Base-by-base conservation (phyloP, 2,113 vertebrate genomes). In the Semnopithecus entellus region DNA sequence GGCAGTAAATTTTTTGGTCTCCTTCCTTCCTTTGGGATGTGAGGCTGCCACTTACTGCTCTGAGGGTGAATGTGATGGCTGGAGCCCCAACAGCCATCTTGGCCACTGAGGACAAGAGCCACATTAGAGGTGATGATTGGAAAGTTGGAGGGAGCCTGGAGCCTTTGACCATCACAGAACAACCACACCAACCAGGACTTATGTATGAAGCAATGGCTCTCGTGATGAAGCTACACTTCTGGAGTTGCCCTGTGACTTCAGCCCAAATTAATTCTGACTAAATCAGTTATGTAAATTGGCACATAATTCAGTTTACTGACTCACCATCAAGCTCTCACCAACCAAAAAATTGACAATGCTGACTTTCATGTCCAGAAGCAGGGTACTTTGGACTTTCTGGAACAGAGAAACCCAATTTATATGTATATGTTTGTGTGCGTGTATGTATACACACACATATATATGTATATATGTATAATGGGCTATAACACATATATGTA, bases 181-280 rank as follows among this genome's bases (percentile, higher is more conserved):
- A 43, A 57, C 3, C 38, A 18, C 4, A 2, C 14, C 30, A 40
- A 35, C 23, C 13, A 45, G 40, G 38, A 70, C 83, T 12, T 78
- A 25, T 0, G 8, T 2, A 1, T 1, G 27, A 59, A 70, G 66
- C 35, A 50, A 14, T 20, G 64, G 2, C 13, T 27, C 23, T 48
- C 25, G 5, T 0, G 23, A 68, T 8, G 3, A 40, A n/a, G 20
- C 61, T 52, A 14, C 22, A 30, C 23, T 38, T 61, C 50, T 35
- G 18, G 7, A 18, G 16, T 66, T 50, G 61, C 22, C 83, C 18
- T 35, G 1, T 43, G 27, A 64, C 5, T 55, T 38, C 30, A 75
- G 83, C 32, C 75, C 55, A 93, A 55, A 18, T 32, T 75, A 88
- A 27, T 78, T 81, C 80, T 81, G 40, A 35, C 38, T 48, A 30